These are phyloP conservation scores for Xenotilapia flavipinnis DNA, from an alignment of 2,113 vertebrate genomes.

Conservation along the genomic window DNA sequence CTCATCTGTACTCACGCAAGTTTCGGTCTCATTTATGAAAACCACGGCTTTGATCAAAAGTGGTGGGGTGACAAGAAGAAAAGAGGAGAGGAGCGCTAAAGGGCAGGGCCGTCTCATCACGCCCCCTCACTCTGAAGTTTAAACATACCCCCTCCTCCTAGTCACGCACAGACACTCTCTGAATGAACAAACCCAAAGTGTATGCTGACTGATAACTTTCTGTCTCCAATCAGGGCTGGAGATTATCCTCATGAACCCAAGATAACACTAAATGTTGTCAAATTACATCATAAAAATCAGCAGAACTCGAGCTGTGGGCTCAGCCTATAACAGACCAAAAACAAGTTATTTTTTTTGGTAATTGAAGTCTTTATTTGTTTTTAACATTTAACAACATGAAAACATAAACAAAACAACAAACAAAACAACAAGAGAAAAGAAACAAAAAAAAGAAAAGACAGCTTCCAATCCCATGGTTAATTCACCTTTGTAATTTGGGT, in stretches of 20 bases:
- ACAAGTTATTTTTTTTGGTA: too few species aligned
- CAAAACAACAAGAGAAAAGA: too few species aligned
- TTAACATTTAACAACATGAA: too few species aligned
- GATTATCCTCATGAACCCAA: not conserved
- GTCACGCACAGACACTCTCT: slow-evolving; percentile 66
- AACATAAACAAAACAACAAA: too few species aligned
- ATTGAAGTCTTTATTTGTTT: too few species aligned
- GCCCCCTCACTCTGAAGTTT: not conserved
- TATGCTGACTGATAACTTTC: not conserved
- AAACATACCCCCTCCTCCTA: not conserved
- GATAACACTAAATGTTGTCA: not conserved
- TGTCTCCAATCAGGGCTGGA: not conserved
- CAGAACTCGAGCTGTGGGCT: not conserved
- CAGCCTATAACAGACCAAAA: not conserved
- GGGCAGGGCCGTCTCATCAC: slow-evolving; percentile 20
- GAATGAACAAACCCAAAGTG: slow-evolving; percentile 53
- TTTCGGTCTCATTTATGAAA: slow-evolving; percentile 31
- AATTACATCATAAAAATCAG: not conserved
- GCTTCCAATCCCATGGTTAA: too few species aligned
- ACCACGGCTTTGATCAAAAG: slow-evolving; percentile 13
- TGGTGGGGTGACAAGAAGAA: not conserved
- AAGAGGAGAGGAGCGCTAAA: slow-evolving; percentile 16
- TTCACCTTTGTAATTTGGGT: too few species aligned
- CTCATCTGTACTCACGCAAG: slow-evolving; percentile 35
- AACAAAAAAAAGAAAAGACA: too few species aligned